Conservation (phyloP, 2,113 vertebrate genomes). For the Strix uralensis region DNA sequence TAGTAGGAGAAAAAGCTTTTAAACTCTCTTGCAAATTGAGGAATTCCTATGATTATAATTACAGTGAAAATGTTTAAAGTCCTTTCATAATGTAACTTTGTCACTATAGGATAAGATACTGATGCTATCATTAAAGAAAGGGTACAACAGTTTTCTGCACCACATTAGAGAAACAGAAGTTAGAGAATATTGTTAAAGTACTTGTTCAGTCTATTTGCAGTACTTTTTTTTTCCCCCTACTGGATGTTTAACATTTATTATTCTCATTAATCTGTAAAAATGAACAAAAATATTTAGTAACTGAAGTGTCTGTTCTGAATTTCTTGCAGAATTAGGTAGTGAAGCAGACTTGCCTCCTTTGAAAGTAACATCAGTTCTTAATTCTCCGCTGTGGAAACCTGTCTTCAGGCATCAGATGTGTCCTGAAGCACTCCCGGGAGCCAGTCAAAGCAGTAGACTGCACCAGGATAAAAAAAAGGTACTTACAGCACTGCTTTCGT, state of each 20-base stretch:
- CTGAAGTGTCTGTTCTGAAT: neutral
- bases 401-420: conserved; percentile 88
- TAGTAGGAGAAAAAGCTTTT: neutral
- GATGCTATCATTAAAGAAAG: neutral
- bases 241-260: neutral
- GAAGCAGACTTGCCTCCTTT: conserved; percentile 80
- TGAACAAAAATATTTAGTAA: neutral
- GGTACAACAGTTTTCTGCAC: neutral
- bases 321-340: conserved; percentile 77
- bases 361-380: conserved; percentile 85
- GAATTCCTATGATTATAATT: neutral
- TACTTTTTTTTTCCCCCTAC: neutral
- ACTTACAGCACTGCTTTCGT: neutral
- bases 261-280: neutral
- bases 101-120: neutral
- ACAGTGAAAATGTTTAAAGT: neutral
- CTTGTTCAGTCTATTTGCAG: neutral
- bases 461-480: conserved; percentile 69
- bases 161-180: neutral
- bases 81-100: neutral
- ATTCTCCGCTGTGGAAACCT: conserved; percentile 91
- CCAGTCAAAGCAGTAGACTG: neutral
- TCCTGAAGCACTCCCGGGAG: conserved; percentile 52
- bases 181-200: neutral
- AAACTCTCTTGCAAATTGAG: neutral